phyloP scores from a whole-genome alignment of 2,888 invertebrate genomes.

The Drosophila melanosoma region DNA sequence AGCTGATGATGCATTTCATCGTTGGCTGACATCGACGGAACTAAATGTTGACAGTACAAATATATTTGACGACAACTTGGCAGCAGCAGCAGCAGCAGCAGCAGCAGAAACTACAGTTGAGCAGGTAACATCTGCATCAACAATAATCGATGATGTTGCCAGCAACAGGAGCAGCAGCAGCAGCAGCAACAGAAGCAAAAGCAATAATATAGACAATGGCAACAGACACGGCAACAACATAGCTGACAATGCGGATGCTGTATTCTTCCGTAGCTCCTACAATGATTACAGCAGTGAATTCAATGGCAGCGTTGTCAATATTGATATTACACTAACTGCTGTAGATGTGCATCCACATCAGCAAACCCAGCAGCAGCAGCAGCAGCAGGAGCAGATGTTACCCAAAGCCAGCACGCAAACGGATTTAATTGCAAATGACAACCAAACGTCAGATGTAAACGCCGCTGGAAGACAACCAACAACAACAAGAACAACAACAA shows the following conservation, averaged over 20 bases:
- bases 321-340: conserved; percentile 83
- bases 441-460: conserved; percentile 58
- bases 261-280: conserved; percentile 83
- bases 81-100: conserved; percentile 23
- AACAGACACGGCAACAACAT: conserved; percentile 53
- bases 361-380: conserved; percentile 31
- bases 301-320: conserved; percentile 83
- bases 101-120: conserved; percentile 37
- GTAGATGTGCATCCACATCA: conserved; percentile 75
- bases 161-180: conserved; percentile 16
- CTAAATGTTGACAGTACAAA: conserved; percentile 76
- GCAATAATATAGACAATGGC: conserved; percentile 51
- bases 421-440: conserved; percentile 80
- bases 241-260: conserved; percentile 61
- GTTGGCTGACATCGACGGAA: conserved; percentile 83
- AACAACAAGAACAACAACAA: conserved; percentile 56
- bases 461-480: conserved; percentile 49
- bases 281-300: conserved; percentile 83
- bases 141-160: conserved; percentile 72
- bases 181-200: conserved; percentile 27
- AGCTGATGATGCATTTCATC: conserved; percentile 82
- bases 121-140: conserved; percentile 66
- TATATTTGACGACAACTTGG: conserved; percentile 59
- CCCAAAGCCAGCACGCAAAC: conserved; percentile 55
- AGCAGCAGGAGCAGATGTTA: conserved; percentile 23